Evolutionary conservation across 2,797 vertebrate species (phyloP), one percentile per base, ranked within the genome.

Genomic region (Pampus argenteus): DNA sequence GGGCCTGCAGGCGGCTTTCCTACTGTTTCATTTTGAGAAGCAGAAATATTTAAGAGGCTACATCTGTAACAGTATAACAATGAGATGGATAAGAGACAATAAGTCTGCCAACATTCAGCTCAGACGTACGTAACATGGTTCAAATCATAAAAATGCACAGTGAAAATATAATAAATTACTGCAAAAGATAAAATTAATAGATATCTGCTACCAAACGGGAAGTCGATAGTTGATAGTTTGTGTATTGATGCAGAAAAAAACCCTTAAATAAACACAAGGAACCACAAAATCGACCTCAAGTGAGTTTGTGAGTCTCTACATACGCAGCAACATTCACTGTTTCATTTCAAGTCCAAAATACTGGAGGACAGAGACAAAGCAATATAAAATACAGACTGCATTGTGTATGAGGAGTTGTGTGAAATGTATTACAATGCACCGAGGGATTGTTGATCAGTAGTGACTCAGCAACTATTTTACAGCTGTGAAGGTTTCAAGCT

Each of bases 381-480:
- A 18, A 36, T 13, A 36, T 28, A 23, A 10, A 25, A 15, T 10
- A 34, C 31, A 9, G 31, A 34, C 31, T 34, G 31, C 31, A 34
- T 2, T 34, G 31, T 34, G 31, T 11, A 36, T 13, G 34, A 36
- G 2, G 10, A 36, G 3, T 13, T 4, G 11, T 13, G 34, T 36
- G 34, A 36, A 11, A 36, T 36, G 34, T 36, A 36, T 36, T 13
- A 13, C 34, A 4, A 13, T 4, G 10, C 10, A 11, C 11, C 9
- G 31, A 36, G 2, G 9, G 10, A 11, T 31, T 9, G n/a, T 29
- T 22, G 44, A 48, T 61, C 20, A 18, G 34, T 48, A 50, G 31
- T 51, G 47, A 63, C 47, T 63, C 61, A 40, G 31, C 61, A 63
- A 38, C 47, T n/a, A 4, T 38, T 26, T n/a, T 22, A 13, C 26